Evolutionary conservation across 2,113 vertebrate genomes (phyloP).

Genomic region (Grantiella picta): DNA sequence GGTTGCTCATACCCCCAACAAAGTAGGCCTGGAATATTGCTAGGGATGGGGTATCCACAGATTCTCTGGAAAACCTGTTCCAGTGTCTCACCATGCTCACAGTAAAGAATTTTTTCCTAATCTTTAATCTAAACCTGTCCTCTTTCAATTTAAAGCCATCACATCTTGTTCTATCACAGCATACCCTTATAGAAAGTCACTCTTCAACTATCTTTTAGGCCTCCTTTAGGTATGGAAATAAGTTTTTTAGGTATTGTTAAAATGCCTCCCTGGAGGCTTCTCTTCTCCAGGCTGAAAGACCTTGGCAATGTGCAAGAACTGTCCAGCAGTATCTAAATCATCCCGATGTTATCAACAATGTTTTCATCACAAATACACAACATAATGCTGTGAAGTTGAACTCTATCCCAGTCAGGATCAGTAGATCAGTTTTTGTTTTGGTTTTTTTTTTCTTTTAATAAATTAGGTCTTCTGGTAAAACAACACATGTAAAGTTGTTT

Average conservation of each 20-base stretch:
- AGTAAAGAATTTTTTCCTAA: neutral
- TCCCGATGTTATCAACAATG: rapidly evolving
- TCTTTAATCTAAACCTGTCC: neutral
- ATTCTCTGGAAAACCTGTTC: neutral
- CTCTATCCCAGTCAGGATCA: neutral
- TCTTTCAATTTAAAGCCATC: neutral
- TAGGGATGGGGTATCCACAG: neutral
- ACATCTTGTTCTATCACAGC: neutral
- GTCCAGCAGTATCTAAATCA: neutral
- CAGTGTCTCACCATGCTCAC: neutral
- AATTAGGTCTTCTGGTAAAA: neutral
- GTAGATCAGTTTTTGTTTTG: neutral
- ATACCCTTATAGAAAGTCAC: rapidly evolving
- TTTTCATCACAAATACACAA: neutral
- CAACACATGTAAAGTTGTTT: rapidly evolving
- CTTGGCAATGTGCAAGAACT: neutral
- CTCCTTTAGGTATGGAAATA: neutral
- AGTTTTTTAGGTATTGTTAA: neutral
- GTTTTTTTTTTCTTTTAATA: neutral
- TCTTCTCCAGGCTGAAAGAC: neutral
- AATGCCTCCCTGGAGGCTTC: neutral
- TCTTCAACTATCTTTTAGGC: neutral
- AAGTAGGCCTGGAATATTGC: neutral
- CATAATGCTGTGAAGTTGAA: neutral
- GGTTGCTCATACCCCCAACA: neutral